Evolutionary conservation across 2,113 vertebrate species (phyloP).

Genomic region (Mustela lutreola): DNA sequence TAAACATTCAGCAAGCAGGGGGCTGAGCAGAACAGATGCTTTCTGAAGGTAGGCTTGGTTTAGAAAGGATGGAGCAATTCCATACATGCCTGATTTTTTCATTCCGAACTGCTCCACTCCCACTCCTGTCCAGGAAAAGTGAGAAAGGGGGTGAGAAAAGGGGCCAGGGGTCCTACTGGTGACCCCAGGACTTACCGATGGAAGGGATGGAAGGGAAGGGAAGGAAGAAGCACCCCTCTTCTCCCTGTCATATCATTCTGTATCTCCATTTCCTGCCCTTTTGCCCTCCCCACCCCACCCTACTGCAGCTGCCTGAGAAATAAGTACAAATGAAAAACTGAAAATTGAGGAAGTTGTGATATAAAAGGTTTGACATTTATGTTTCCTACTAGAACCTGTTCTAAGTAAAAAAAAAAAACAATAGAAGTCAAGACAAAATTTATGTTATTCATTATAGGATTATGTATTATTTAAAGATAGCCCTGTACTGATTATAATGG

Average conservation of each 20-base stretch:
- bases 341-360: background rate
- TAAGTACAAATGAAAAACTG: background rate
- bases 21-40: background rate
- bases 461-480: slow-evolving; percentile 21
- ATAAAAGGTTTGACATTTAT: background rate
- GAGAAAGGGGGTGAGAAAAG: background rate
- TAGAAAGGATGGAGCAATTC: background rate
- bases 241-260: background rate
- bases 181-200: background rate
- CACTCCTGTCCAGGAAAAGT: background rate
- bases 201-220: background rate
- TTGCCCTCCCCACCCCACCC: background rate
- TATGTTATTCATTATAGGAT: background rate
- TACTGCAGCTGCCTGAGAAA: background rate
- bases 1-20: background rate
- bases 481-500: slow-evolving; percentile 27
- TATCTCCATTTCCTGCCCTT: background rate
- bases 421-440: slow-evolving; percentile 33
- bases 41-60: background rate
- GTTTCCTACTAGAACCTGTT: background rate
- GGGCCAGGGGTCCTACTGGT: no score
- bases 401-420: background rate
- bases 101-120: background rate
- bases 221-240: background rate
- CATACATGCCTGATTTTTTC: background rate